These are phyloP conservation scores for Drosophila lutescens DNA, from an alignment of 2,888 invertebrate genomes.

Conservation along the genomic window DNA sequence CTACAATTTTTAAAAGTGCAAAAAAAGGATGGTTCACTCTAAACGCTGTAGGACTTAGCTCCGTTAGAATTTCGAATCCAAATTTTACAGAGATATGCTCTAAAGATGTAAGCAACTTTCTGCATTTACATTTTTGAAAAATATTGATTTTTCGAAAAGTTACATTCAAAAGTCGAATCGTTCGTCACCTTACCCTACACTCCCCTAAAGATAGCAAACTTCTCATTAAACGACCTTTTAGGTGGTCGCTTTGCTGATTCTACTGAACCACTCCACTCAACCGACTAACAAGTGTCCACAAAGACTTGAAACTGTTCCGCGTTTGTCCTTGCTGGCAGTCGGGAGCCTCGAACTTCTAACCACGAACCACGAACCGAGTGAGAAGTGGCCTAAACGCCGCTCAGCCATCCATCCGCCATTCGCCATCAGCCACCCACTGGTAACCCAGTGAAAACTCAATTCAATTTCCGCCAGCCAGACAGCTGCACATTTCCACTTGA, in stretches of 20 bases:
- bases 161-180: no score
- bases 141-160: no score
- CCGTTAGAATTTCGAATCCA: no score
- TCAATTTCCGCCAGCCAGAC: conserved; percentile 66
- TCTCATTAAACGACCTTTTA: conserved; percentile 18
- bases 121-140: no score
- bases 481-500: conserved; percentile 59
- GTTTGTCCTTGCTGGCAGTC: conserved; percentile 20
- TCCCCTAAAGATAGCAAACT: conserved; percentile 1
- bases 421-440: conserved; percentile 14
- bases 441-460: conserved; percentile 46
- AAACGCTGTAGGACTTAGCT: no score
- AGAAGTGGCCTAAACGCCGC: conserved; percentile 12
- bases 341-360: neutral
- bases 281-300: conserved; percentile 39
- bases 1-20: no score
- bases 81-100: no score
- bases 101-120: no score
- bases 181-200: no score
- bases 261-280: conserved; percentile 29
- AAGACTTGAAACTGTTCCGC: conserved; percentile 28
- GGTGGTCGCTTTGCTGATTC: conserved; percentile 23
- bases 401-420: conserved; percentile 10
- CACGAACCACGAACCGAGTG: neutral
- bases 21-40: no score